These are phyloP conservation scores for Somateria mollissima DNA, from an alignment of 2,797 vertebrate genomes.

Conservation along the genomic window DNA sequence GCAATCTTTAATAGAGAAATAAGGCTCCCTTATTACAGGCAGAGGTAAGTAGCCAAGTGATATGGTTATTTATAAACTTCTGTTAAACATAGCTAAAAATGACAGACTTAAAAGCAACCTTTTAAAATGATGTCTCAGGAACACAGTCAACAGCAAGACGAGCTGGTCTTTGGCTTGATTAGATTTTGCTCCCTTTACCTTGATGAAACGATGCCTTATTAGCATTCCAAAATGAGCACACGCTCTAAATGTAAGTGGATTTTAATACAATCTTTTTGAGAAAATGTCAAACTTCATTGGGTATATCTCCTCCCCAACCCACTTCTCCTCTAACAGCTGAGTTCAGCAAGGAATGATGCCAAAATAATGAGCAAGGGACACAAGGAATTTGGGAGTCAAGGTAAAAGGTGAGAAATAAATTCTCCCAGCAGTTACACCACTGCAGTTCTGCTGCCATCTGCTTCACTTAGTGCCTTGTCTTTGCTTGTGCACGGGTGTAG, in stretches of 20 bases:
- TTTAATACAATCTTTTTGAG: conserved; percentile 79
- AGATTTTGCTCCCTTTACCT: conserved; percentile 75
- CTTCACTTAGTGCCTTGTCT: background rate
- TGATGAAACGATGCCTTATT: conserved; percentile 76
- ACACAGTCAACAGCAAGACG: conserved; percentile 34
- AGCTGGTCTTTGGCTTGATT: conserved; percentile 64
- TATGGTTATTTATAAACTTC: conserved; percentile 55
- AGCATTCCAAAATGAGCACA: conserved; percentile 77
- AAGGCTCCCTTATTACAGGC: background rate
- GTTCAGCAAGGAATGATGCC: conserved; percentile 67
- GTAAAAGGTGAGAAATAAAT: conserved; percentile 58
- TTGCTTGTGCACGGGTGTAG: background rate
- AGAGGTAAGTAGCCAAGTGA: conserved; percentile 43
- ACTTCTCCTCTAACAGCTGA: conserved; percentile 58
- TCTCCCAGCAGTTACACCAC: background rate
- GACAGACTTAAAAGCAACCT: conserved; percentile 48
- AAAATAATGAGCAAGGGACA: conserved; percentile 66
- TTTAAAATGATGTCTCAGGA: conserved; percentile 62
- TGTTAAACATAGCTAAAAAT: background rate
- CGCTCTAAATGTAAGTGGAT: conserved; percentile 76
- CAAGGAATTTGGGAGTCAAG: conserved; percentile 67
- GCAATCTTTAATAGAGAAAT: conserved; percentile 29
- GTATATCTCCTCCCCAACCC: conserved; percentile 16
- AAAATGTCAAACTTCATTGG: conserved; percentile 75
- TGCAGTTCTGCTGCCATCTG: background rate